These are phyloP conservation scores for Scarus forsteni DNA, from an alignment of 2,797 vertebrate genomes.

Conservation along the genomic window DNA sequence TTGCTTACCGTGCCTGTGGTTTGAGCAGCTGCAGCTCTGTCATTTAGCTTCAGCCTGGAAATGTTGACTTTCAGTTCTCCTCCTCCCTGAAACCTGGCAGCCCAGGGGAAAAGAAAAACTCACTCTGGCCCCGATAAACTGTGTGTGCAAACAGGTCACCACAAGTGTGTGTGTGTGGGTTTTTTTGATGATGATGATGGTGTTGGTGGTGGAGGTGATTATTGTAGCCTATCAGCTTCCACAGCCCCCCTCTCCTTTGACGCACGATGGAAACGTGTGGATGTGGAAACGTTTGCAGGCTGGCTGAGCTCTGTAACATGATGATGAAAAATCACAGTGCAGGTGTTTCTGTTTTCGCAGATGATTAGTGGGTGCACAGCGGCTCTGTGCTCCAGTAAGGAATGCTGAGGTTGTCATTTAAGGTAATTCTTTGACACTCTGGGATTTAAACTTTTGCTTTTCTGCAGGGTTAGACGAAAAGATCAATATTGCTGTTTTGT, in stretches of 20 bases:
- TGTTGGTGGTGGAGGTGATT: conserved; percentile 44
- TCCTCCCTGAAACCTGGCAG: conserved; percentile 46
- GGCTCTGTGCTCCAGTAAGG: background rate
- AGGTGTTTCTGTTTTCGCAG: conserved; percentile 62
- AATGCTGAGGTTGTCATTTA: conserved; percentile 3
- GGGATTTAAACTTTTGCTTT: background rate
- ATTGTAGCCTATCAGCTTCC: conserved; percentile 66
- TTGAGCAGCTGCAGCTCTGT: conserved; percentile 62
- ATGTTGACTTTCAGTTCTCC: conserved; percentile 64
- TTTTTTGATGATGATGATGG: conserved; percentile 36
- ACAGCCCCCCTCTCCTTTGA: conserved; percentile 50
- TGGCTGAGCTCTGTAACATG: conserved; percentile 32
- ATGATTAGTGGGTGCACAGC: conserved; percentile 17
- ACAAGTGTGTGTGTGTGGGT: conserved; percentile 22
- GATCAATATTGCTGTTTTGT: background rate
- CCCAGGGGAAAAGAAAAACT: conserved; percentile 44
- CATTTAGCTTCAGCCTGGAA: conserved; percentile 71
- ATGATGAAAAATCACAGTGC: conserved; percentile 45
- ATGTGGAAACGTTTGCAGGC: conserved; percentile 34
- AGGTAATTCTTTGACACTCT: background rate
- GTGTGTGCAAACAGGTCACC: conserved; percentile 22
- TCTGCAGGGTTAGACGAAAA: background rate
- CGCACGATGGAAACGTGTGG: conserved; percentile 50
- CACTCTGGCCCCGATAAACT: conserved; percentile 53
- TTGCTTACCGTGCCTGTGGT: conserved; percentile 75